Base-by-base conservation (phyloP, 2,888 invertebrate species). In the Fissipunctia ypsillon region DNA sequence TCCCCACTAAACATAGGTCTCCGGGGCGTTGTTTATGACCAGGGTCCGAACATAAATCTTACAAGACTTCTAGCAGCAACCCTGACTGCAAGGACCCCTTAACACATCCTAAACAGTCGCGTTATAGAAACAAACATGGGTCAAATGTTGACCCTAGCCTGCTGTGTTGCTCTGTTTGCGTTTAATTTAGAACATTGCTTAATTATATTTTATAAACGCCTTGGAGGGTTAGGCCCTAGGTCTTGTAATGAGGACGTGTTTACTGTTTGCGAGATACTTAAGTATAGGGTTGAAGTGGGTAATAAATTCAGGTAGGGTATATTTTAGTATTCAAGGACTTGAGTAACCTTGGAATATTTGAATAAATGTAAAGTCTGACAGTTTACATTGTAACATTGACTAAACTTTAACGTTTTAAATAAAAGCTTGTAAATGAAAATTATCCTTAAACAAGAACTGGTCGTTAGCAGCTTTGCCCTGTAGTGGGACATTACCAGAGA, bases 11-110 rank as follows among this genome's bases (percentile, higher is more conserved):
- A 87, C 84, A 81, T 81, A 84, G 81, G 80, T 73, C 81, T 87
- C 85, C 78, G 81, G 92, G 93, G 93, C 93, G 93, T 94, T 91
- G 93, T 93, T 94, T 94, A 94, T 93, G 86, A 89, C 87, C 76
- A 84, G 92, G 94, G 93, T 90, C 91, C 88, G 87, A 76, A 79
- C 91, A 94, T 95, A 95, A 95, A 95, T 95, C 94, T 93, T 81
- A 63, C 73, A 73, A 82, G 87, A 87, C 91, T 92, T 90, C 91
- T 90, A 89, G 86, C 76, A 84, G 85, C 88, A 86, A 87, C 76
- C 88, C 88, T 89, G 89, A 88, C 88, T 89, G 70, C 54, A 88
- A 89, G 89, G 89, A 88, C 92, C 91, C 92, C 86, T 85, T 85
- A 31, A 89, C 88, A 91, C 92, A 91, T 91, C 91, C 91, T 88